Evolutionary conservation across 2,113 vertebrate genomes (phyloP).

Genomic region (Catharus fuscescens): DNA sequence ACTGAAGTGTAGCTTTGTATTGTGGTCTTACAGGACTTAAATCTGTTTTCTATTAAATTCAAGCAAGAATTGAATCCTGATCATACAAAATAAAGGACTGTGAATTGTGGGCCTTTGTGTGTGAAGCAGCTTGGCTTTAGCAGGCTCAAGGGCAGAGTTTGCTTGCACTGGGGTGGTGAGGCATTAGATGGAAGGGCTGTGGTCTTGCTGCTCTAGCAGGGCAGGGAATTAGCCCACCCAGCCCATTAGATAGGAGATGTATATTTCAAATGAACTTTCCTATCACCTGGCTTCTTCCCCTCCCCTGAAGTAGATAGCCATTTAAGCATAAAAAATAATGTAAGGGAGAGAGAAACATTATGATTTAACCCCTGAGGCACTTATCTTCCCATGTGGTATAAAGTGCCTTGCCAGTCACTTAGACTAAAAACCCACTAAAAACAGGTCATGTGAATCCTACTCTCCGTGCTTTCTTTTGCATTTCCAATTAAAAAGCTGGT

Average conservation of each 20-base stretch:
- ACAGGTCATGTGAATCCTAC: neutral
- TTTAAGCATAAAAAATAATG: conserved; percentile 29
- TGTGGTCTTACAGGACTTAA: neutral
- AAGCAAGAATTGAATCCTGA: neutral
- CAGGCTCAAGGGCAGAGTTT: neutral
- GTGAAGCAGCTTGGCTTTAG: neutral
- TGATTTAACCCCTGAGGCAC: conserved; percentile 1
- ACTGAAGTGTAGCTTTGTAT: neutral
- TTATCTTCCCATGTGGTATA: neutral
- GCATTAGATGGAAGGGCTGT: neutral
- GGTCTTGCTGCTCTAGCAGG: neutral
- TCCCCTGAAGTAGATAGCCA: neutral
- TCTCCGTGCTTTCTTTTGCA: neutral
- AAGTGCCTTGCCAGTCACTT: neutral
- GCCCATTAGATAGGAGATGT: neutral
- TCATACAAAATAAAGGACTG: neutral
- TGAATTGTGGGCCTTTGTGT: neutral
- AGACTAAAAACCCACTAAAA: neutral
- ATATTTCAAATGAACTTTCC: conserved; percentile 18
- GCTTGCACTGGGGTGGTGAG: neutral
- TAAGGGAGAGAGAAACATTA: neutral
- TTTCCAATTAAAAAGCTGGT: neutral
- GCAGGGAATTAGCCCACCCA: neutral
- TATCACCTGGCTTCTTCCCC: neutral
- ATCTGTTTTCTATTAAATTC: neutral